phyloP scores from a whole-genome alignment of 23 tunicate species.

The Trididemnum clinides region DNA sequence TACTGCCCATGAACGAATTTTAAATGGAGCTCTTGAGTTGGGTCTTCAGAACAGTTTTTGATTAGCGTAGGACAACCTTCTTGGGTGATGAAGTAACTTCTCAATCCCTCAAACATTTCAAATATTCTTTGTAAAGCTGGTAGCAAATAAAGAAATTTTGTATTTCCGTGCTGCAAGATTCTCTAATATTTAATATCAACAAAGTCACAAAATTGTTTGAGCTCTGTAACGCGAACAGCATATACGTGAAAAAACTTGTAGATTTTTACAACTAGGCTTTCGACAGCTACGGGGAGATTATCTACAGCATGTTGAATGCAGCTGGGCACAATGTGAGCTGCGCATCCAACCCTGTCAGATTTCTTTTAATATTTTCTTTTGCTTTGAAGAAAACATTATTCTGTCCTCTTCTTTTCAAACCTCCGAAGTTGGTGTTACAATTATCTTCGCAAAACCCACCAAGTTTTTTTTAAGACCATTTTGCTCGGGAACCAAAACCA shows the following conservation, averaged over 20 bases:
- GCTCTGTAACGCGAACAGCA: constrained; percentile 40
- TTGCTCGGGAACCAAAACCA: constrained; percentile 51
- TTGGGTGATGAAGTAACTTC: constrained; percentile 46
- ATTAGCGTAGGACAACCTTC: constrained; percentile 57
- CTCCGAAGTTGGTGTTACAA: constrained; percentile 70
- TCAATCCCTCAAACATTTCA: constrained; percentile 53
- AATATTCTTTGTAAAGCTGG: constrained; percentile 56
- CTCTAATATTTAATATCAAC: constrained; percentile 39
- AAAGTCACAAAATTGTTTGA: constrained; percentile 39
- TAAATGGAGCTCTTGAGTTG: constrained; percentile 48
- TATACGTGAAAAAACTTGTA: constrained; percentile 38
- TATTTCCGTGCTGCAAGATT: constrained; percentile 27
- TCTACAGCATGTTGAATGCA: constrained; percentile 58
- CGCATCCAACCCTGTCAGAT: constrained; percentile 59
- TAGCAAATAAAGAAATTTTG: constrained; percentile 48
- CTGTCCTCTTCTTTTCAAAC: constrained; percentile 67
- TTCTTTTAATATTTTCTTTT: constrained; percentile 40
- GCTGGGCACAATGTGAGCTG: constrained; percentile 68
- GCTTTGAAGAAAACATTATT: constrained; percentile 67
- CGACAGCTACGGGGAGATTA: constrained; percentile 40
- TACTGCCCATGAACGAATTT: constrained; percentile 33
- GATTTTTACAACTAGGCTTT: constrained; percentile 41
- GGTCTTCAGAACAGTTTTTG: constrained; percentile 36
- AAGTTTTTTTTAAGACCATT: constrained; percentile 60
- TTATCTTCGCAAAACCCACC: constrained; percentile 66